These are phyloP conservation scores for Chouioia cunea DNA, from an alignment of 2,888 invertebrate genomes.

Conservation along the genomic window DNA sequence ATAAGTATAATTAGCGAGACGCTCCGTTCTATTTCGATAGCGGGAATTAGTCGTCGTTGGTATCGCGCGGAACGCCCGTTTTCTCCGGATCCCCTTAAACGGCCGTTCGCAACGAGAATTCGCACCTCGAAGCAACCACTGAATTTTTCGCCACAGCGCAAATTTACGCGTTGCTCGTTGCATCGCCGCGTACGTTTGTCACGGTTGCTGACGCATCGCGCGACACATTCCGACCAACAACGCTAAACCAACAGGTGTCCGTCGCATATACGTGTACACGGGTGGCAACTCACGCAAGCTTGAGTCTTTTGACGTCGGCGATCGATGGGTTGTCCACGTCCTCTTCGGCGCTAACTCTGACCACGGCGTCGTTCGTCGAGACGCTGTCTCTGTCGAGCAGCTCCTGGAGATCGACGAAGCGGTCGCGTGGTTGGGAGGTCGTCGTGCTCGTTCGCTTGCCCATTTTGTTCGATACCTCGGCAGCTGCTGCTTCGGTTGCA, in stretches of 20 bases:
- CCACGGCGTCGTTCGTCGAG: constrained; percentile 69
- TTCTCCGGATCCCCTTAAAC: no score
- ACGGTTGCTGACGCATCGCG: no score
- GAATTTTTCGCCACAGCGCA: no score
- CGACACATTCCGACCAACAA: neutral
- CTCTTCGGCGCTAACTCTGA: constrained; percentile 70
- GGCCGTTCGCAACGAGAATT: no score
- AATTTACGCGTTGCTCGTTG: neutral
- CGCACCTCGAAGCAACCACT: no score
- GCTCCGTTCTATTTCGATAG: no score
- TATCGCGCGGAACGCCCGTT: no score
- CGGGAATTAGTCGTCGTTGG: no score
- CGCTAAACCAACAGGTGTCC: no score
- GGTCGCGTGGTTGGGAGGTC: constrained; percentile 71
- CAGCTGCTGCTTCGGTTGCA: neutral
- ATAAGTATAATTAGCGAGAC: no score
- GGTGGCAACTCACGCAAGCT: constrained; percentile 70
- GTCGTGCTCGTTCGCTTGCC: constrained; percentile 37
- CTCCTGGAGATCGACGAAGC: constrained; percentile 74
- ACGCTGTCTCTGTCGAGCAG: constrained; percentile 70
- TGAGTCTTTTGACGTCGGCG: constrained; percentile 76
- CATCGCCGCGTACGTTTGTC: neutral
- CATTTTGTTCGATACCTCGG: constrained; percentile 1
- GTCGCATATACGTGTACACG: neutral
- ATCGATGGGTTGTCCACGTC: constrained; percentile 78